Percentiles rank a stretch among this genome's conserved stretches.
These are phyloP conservation scores for Deilephila elpenor DNA, from an alignment of 2,888 invertebrate species.

Conservation along the genomic window DNA sequence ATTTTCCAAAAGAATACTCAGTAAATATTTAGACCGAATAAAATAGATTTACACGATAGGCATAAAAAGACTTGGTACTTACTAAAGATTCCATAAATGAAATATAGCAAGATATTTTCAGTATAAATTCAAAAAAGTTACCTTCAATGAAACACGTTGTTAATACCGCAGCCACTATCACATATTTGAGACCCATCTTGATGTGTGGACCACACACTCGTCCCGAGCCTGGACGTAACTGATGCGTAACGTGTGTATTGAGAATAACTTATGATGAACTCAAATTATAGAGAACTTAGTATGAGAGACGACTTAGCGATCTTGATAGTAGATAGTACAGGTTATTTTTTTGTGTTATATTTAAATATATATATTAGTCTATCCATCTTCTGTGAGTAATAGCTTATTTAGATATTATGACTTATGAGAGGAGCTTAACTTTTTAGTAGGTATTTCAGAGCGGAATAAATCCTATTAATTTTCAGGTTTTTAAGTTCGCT, in stretches of 20 bases:
- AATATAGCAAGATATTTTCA: neutral
- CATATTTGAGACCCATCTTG: slow-evolving; percentile 7
- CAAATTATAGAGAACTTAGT: slow-evolving; percentile 11
- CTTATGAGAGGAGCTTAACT: too few species aligned
- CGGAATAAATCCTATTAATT: too few species aligned
- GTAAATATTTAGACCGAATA: too few species aligned
- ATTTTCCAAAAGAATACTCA: too few species aligned
- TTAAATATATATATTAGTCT: neutral
- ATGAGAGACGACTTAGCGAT: neutral
- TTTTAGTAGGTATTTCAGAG: too few species aligned
- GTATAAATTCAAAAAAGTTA: neutral
- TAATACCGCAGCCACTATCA: neutral
- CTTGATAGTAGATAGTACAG: slow-evolving; percentile 7
- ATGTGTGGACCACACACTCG: neutral
- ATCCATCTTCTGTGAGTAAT: too few species aligned
- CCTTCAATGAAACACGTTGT: slow-evolving; percentile 25
- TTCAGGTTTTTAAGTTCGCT: too few species aligned
- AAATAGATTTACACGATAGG: too few species aligned
- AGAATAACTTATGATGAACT: slow-evolving; percentile 19
- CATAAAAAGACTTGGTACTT: too few species aligned
- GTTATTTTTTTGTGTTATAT: neutral
- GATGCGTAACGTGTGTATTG: slow-evolving; percentile 13
- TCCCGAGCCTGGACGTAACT: neutral
- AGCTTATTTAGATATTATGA: too few species aligned
- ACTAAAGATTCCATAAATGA: too few species aligned